Conservation (phyloP, 2,888 invertebrate genomes). For the Cosmia trapezina region DNA sequence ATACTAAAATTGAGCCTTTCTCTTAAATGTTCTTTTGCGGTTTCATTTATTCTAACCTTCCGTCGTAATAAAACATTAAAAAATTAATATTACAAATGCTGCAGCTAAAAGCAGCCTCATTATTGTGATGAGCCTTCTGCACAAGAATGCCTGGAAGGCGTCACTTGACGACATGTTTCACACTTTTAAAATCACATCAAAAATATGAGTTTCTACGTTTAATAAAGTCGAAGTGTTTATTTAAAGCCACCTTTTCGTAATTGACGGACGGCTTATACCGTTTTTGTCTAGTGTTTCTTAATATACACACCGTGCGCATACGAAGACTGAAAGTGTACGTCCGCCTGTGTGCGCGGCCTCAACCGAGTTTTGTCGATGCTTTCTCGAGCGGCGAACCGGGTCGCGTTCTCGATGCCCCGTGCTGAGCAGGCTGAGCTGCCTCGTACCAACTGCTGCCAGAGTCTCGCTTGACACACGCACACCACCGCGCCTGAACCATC, state of each 20-base stretch:
- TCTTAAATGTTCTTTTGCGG: constrained; percentile 7
- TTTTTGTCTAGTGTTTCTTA: constrained; percentile 75
- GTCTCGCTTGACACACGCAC: constrained; percentile 75
- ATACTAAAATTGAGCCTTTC: constrained; percentile 28
- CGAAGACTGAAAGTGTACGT: constrained; percentile 86
- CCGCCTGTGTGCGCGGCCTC: constrained; percentile 87
- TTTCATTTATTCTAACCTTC: not conserved
- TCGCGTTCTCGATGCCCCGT: constrained; percentile 88
- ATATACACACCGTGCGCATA: constrained; percentile 77
- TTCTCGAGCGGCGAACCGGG: constrained; percentile 90
- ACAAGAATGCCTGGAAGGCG: constrained; percentile 14
- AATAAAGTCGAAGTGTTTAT: constrained; percentile 33
- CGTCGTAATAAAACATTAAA: not conserved
- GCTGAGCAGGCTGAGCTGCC: constrained; percentile 80
- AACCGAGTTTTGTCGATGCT: constrained; percentile 90
- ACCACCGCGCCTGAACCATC: constrained; percentile 64
- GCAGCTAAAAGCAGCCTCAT: constrained; percentile 14
- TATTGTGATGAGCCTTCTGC: not conserved
- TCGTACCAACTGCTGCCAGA: constrained; percentile 67
- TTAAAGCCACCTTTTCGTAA: constrained; percentile 66
- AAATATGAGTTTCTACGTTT: constrained; percentile 16
- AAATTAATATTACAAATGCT: not conserved
- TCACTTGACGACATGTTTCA: constrained; percentile 1
- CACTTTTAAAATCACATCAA: constrained; percentile 7
- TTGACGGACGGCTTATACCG: constrained; percentile 68